phyloP scores from a whole-genome alignment of 1,140 invertebrate species.

The Helicorthomorpha holstii region DNA sequence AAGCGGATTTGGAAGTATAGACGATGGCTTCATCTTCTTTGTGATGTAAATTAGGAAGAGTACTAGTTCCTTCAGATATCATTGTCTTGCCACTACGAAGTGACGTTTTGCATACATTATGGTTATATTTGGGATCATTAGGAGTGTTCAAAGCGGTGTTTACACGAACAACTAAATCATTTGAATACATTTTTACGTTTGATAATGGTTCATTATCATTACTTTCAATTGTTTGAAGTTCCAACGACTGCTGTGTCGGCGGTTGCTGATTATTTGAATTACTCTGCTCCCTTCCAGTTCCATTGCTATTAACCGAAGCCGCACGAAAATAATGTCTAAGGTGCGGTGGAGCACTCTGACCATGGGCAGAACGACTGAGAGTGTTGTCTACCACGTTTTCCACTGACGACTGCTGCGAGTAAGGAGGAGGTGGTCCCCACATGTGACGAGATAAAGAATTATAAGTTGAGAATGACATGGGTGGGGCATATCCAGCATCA shows the following conservation, averaged over 20 bases:
- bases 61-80: too few relatives aligned
- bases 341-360: conserved; percentile 17
- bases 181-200: too few relatives aligned
- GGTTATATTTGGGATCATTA: too few relatives aligned
- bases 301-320: not conserved
- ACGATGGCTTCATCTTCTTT: too few relatives aligned
- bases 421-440: conserved; percentile 56
- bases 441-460: conserved; percentile 27
- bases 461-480: not conserved
- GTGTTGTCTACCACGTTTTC: conserved; percentile 15
- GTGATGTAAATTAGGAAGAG: too few relatives aligned
- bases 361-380: conserved; percentile 11
- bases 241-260: not conserved
- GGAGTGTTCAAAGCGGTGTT: too few relatives aligned
- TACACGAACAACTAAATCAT: too few relatives aligned
- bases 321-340: conserved; percentile 16
- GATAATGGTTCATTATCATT: not conserved
- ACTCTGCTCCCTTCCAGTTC: conserved; percentile 2
- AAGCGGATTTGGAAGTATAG: not conserved
- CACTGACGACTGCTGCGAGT: conserved; percentile 38
- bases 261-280: not conserved
- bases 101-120: too few relatives aligned
- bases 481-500: not conserved
- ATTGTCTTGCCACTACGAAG: too few relatives aligned
- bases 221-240: not conserved